Percentiles rank a stretch among this genome's conserved stretches.
Evolutionary conservation across 2,113 vertebrate genomes (phyloP).

Genomic region (Siniperca chuatsi): DNA sequence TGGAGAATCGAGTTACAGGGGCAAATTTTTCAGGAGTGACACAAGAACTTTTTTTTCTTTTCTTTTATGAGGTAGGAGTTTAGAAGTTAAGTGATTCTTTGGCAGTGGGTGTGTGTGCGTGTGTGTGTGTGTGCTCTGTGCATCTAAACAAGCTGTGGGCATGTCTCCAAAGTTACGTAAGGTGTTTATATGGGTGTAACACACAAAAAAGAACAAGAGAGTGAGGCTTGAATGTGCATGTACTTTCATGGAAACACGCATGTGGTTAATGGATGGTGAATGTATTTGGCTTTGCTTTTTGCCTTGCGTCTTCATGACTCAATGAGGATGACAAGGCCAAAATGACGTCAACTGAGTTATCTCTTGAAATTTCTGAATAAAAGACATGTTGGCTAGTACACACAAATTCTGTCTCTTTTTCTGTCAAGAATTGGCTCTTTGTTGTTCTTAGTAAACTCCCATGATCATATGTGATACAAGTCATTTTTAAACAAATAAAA

Average conservation of each 20-base stretch:
- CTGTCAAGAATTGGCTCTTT: neutral
- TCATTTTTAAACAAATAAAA: neutral
- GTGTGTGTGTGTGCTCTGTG: constrained; percentile 6
- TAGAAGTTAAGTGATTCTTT: constrained; percentile 39
- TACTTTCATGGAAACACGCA: neutral
- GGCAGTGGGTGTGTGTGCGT: neutral
- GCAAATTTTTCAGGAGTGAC: constrained; percentile 69
- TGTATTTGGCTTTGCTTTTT: neutral
- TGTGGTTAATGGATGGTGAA: neutral
- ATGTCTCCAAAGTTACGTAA: constrained; percentile 20
- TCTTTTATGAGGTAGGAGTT: constrained; percentile 15
- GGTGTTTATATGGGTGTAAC: constrained; percentile 19
- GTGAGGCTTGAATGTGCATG: neutral
- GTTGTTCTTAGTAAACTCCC: neutral
- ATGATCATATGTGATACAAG: neutral
- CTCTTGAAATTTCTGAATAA: neutral
- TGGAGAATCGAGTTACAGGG: constrained; percentile 73
- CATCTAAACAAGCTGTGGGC: constrained; percentile 30
- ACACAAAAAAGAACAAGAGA: neutral
- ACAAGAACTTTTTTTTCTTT: constrained; percentile 53
- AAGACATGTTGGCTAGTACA: neutral
- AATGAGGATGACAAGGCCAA: constrained; percentile 20
- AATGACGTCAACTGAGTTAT: neutral
- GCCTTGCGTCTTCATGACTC: neutral
- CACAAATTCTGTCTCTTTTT: neutral